phyloP scores from a whole-genome alignment of 1,140 invertebrate species.

The Cherax quadricarinatus region DNA sequence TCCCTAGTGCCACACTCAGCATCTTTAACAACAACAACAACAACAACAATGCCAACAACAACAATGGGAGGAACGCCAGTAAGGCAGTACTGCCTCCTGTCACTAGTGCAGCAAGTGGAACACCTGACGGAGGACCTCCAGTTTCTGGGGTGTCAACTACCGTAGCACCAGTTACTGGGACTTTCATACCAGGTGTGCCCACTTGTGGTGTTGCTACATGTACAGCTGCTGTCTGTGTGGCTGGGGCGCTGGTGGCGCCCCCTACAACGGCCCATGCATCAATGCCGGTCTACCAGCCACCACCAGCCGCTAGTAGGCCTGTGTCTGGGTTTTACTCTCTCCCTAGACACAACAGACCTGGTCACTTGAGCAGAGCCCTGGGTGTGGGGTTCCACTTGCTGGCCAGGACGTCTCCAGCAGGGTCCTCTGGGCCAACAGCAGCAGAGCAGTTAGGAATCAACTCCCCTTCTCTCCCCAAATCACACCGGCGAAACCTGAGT shows the following conservation, averaged over 20 bases:
- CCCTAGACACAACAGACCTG: conserved; percentile 59
- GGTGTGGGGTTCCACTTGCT: conserved; percentile 59
- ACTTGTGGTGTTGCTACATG: not conserved
- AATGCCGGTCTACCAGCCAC: conserved; percentile 58
- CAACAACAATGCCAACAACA: conserved; percentile 48
- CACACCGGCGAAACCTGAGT: conserved; percentile 55
- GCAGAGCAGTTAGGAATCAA: conserved; percentile 63
- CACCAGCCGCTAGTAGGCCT: conserved; percentile 58
- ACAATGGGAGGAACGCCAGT: conserved; percentile 38
- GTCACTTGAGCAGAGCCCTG: conserved; percentile 41
- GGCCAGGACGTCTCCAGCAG: conserved; percentile 39
- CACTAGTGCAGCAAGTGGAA: not conserved
- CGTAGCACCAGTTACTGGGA: not conserved
- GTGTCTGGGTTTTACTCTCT: conserved; percentile 57
- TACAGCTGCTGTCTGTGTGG: not conserved
- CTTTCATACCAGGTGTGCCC: not conserved
- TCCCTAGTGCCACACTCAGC: conserved; percentile 64
- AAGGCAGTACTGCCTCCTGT: conserved; percentile 4
- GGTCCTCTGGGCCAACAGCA: conserved; percentile 40
- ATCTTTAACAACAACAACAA: conserved; percentile 60
- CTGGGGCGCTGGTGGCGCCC: not conserved
- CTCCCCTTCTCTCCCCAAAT: conserved; percentile 49
- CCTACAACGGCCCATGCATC: not conserved
- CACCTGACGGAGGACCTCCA: not conserved
- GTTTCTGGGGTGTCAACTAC: not conserved